Evolutionary conservation across 35 echinoderm and acorn worm genomes (phyloP).

Genomic region (Eucidaris tribuloides): DNA sequence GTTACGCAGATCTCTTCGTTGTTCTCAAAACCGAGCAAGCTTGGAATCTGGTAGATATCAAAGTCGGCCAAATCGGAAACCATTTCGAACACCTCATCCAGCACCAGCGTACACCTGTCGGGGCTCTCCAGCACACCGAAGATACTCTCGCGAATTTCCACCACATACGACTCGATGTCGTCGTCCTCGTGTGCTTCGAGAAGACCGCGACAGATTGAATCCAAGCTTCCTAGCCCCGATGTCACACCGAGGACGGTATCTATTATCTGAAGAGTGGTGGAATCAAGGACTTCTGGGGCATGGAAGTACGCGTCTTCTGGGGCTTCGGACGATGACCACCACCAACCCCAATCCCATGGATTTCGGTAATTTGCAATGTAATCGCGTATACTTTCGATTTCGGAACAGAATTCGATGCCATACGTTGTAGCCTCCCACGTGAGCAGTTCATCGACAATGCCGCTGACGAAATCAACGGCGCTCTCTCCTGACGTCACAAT

Average conservation of each 20-base stretch:
- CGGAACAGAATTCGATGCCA: neutral
- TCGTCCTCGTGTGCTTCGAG: constrained; percentile 31
- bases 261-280: neutral
- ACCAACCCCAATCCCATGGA: neutral
- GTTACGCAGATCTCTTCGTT: constrained; percentile 17
- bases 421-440: neutral
- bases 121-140: constrained; percentile 29
- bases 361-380: neutral
- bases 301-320: neutral
- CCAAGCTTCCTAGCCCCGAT: constrained; percentile 41
- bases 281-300: neutral
- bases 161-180: neutral
- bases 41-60: constrained; percentile 4
- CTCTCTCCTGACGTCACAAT: constrained; percentile 31
- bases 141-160: neutral
- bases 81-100: constrained; percentile 13
- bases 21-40: constrained; percentile 20
- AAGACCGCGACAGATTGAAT: constrained; percentile 38
- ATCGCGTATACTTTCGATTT: constrained; percentile 10
- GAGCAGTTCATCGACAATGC: neutral
- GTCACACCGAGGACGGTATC: constrained; percentile 48
- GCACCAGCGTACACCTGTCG: constrained; percentile 29
- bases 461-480: neutral
- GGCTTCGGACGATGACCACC: neutral
- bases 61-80: neutral